phyloP scores from a whole-genome alignment of 2,797 vertebrate species.

The Scarus forsteni region DNA sequence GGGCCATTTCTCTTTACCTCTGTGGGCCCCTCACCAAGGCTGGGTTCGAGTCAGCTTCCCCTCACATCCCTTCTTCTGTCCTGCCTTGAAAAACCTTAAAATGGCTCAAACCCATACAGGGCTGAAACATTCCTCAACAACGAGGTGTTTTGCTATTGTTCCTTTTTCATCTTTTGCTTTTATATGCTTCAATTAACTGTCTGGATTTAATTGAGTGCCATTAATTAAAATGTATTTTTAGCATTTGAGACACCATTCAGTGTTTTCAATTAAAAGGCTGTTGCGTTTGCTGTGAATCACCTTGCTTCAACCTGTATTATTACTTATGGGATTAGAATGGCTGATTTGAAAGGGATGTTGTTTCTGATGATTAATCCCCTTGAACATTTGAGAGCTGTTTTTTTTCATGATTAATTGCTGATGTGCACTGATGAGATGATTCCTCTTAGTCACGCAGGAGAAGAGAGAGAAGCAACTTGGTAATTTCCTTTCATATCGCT shows the following conservation, averaged over 20 bases:
- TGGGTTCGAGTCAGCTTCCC: too few species aligned
- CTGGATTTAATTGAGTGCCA: constrained; percentile 35
- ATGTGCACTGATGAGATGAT: constrained; percentile 22
- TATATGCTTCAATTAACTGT: constrained; percentile 4
- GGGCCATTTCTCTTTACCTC: too few species aligned
- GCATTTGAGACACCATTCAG: constrained; percentile 5
- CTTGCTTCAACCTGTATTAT: constrained; percentile 39
- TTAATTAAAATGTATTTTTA: constrained; percentile 37
- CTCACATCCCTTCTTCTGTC: too few species aligned
- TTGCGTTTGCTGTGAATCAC: constrained; percentile 34
- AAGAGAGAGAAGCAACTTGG: constrained; percentile 35
- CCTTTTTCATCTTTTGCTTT: neutral
- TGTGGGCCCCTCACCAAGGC: too few species aligned
- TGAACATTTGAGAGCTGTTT: constrained; percentile 26
- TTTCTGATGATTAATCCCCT: constrained; percentile 41
- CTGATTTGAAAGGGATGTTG: constrained; percentile 33
- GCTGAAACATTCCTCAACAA: neutral
- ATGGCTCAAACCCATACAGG: too few species aligned
- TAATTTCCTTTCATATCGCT: constrained; percentile 25
- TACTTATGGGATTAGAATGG: constrained; percentile 35
- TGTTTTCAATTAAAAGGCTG: constrained; percentile 28
- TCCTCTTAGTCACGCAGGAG: constrained; percentile 34
- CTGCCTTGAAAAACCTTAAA: too few species aligned
- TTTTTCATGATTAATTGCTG: constrained; percentile 28
- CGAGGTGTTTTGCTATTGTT: constrained; percentile 10